Base-by-base conservation (phyloP, 1,140 invertebrate species). In the Metaphire vulgaris region DNA sequence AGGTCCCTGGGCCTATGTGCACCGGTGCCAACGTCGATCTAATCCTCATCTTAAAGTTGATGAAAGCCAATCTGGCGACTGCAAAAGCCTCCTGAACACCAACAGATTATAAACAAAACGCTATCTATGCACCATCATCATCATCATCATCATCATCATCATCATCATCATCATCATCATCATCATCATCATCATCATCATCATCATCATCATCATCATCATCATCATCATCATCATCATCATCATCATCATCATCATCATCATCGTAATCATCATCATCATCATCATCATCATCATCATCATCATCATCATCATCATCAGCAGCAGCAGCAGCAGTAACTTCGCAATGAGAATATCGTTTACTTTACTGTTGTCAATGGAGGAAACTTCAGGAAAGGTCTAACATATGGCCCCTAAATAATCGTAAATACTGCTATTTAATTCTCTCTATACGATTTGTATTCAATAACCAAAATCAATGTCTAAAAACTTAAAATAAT, bases 41-140 rank as follows among this genome's bases (percentile, higher is more conserved):
- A 6, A 85, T 83, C 76, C 85, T 84, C 81, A 85, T 83, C 83
- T 87, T 87, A 79, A 83, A 85, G 79, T 84, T 83, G 56, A 82
- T 81, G 82, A 86, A 87, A n/a, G 81, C 81, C 66, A 80, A 74
- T 79, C 86, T 86, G 29, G 85, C 84, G 21, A 80, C 81, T 76
- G 79, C 82, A 80, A 86, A 86, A 12, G 85, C 82, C 78, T 87
- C 85, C 85, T 86, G 77, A 31, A 77, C 33, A 70, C 77, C 34
- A 56, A 56, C 41, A 56, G 56, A 41, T n/a, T n/a, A 73, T 29
- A 68, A 28, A 16, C 16, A 64, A 0, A 65, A 65, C 41, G 68
- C 31, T n/a, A 71, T 75, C 1, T 56, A 56, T 56, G 6, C 41
- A 56, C 21, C 41, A 56, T 56, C 41, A 56, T 56, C 41, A 56